Conservation (phyloP, 1,140 invertebrate genomes). For the Drosophila seguyi region DNA sequence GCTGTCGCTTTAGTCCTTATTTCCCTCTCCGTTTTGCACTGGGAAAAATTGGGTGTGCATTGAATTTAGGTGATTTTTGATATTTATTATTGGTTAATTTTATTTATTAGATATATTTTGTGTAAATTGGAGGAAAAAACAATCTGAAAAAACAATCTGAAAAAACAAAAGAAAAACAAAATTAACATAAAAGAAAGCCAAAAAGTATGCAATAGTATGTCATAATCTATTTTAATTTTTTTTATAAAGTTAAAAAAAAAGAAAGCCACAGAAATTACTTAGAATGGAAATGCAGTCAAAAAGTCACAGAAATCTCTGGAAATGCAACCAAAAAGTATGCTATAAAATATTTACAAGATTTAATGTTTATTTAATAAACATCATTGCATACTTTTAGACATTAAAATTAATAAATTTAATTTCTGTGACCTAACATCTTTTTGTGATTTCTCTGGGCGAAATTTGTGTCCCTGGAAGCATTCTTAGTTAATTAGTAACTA, state of each 20-base stretch:
- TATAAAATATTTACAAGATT: neutral
- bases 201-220: too few species aligned
- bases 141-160: too few species aligned
- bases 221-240: too few species aligned
- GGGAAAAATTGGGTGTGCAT: neutral
- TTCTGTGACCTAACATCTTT: neutral
- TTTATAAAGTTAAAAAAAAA: too few species aligned
- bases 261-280: too few species aligned
- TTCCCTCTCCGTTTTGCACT: neutral
- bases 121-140: neutral
- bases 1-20: slow-evolving; percentile 5
- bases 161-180: neutral
- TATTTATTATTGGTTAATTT: neutral
- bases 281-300: too few species aligned
- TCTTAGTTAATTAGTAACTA: slow-evolving; percentile 1
- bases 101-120: neutral
- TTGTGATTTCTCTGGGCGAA: neutral
- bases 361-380: too few species aligned
- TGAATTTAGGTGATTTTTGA: neutral
- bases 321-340: neutral
- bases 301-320: neutral
- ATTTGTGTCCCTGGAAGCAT: neutral
- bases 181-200: neutral
- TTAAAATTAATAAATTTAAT: neutral
- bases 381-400: neutral